Evolutionary conservation across 2,888 invertebrate species (phyloP), one percentile per base, ranked within the genome.

Genomic region (Aricia artaxerxes): DNA sequence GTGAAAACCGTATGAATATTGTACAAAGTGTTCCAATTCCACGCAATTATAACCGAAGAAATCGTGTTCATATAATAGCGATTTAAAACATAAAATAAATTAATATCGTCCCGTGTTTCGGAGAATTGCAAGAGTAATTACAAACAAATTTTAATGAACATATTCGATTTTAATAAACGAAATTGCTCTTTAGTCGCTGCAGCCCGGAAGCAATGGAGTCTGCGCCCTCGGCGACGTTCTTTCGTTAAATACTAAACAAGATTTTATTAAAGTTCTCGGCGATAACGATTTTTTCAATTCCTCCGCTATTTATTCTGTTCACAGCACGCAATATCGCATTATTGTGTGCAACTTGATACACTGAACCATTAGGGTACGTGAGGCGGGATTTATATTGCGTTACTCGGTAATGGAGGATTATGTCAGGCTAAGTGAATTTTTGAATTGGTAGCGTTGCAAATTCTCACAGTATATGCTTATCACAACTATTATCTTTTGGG

Each of bases 241-340:
- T 88, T 89, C 89, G 90, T 91, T 86, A 85, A 83, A 85, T 85
- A 86, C 86, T 81, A 86, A 89, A 90, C 87, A 87, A 86, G 84
- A 87, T 89, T 90, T 88, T 90, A 91, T 88, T 90, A 87, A 87
- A 88, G 84, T 84, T 82, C 83, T 85, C 83, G 84, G 83, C 82
- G 83, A 84, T 85, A 79, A 79, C 49, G 75, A 79, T 75, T 79
- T 75, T 24, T 83, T 82, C 83, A 84, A 79, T 84, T 84, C 83
- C 78, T 78, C 79, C 78, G 79, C 82, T 81, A 79, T 79, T 78
- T 79, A 76, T 75, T 75, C 73, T 78, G 53, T 53, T 53, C 76
- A 53, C 53, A 49, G 75, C 49, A 75, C 75, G 75, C 49, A 75
- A 75, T 53, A 31, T 75, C 31, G 75, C 5, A 75, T 75, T 49